Percentiles rank a stretch among this genome's conserved stretches.
These are phyloP conservation scores for Ovibos moschatus DNA, from an alignment of 2,113 vertebrate genomes.

Conservation along the genomic window DNA sequence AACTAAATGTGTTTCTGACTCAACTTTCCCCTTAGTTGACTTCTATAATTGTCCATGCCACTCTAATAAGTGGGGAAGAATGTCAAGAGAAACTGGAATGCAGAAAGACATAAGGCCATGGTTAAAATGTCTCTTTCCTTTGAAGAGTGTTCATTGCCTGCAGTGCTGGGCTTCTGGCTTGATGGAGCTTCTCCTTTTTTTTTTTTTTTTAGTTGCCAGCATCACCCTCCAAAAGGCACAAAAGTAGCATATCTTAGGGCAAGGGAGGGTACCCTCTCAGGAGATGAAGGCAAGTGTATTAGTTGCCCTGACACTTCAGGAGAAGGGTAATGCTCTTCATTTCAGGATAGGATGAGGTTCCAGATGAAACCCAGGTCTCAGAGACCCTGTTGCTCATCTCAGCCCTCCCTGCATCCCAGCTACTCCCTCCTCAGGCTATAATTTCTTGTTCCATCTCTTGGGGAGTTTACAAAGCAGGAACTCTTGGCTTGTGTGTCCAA, in stretches of 20 bases:
- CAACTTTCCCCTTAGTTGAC: background rate
- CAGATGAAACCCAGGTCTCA: background rate
- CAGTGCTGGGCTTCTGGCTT: background rate
- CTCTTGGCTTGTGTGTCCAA: background rate
- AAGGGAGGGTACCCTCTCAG: accelerated
- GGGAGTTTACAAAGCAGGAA: constrained; percentile 1
- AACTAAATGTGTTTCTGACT: background rate
- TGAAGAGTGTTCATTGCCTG: background rate
- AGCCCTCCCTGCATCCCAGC: background rate
- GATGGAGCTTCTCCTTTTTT: accelerated
- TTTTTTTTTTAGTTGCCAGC: accelerated
- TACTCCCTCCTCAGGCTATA: background rate
- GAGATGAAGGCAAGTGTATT: accelerated
- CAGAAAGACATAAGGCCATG: background rate
- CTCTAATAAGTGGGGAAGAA: background rate
- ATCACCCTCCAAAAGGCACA: accelerated
- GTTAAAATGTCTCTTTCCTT: background rate
- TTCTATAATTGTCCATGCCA: background rate
- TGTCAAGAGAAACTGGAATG: background rate
- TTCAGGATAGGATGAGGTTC: background rate
- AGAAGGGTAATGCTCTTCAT: background rate
- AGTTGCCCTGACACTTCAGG: accelerated
- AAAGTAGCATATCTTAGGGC: accelerated
- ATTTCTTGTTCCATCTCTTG: constrained; percentile 2
- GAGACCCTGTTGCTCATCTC: background rate